Conservation (phyloP, 2,888 invertebrate species). For the Strigamia transsilvanica region DNA sequence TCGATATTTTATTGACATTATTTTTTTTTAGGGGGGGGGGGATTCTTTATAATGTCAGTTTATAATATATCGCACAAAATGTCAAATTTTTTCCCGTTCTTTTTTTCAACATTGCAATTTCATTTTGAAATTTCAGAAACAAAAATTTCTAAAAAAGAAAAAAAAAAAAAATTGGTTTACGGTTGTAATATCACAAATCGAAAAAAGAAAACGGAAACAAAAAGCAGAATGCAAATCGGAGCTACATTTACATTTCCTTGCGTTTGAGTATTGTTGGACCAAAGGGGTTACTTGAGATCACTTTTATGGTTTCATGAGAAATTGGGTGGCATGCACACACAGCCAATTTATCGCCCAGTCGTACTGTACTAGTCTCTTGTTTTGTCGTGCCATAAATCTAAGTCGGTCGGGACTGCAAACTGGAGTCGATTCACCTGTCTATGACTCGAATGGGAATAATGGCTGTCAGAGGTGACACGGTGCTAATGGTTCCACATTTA, state of each 20-base stretch:
- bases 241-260: background rate
- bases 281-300: slow-evolving; percentile 17
- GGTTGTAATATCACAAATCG: slow-evolving; percentile 9
- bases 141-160: too few species aligned
- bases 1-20: background rate
- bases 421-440: slow-evolving; percentile 40
- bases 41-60: background rate
- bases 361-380: background rate
- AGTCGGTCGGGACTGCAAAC: slow-evolving; percentile 20
- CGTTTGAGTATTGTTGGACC: slow-evolving; percentile 28
- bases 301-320: slow-evolving; percentile 37
- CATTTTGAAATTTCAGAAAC: background rate
- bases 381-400: slow-evolving; percentile 41
- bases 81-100: background rate
- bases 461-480: slow-evolving; percentile 42
- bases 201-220: background rate
- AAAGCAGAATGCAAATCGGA: background rate
- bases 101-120: background rate
- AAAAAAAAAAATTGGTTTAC: background rate
- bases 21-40: background rate
- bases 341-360: slow-evolving; percentile 40
- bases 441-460: slow-evolving; percentile 30
- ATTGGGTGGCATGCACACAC: slow-evolving; percentile 39
- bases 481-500: slow-evolving; percentile 20
- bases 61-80: background rate